Base-by-base conservation (phyloP, 2,888 invertebrate species). In the Idaea aversata region DNA sequence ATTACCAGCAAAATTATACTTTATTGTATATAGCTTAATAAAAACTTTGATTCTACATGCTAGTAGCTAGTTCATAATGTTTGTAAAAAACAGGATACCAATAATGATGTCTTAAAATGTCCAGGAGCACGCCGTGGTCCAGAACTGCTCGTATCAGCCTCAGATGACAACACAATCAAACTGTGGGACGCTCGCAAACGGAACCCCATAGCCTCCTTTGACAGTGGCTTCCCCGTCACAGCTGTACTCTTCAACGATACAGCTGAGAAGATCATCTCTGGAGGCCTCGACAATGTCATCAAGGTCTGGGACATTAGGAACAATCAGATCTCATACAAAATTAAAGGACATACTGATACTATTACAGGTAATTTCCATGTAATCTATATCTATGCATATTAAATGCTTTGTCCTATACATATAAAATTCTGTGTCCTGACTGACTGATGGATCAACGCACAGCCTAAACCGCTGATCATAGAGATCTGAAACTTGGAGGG, bases 271-370 rank as follows among this genome's bases (percentile, higher is more conserved):
- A 95, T 99, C 4, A 96, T 99, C 70, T 97, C 97, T 5, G 98
- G 97, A 0, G 99, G 99, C 5, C 97, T 99, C 65, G 99, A 99
- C 84, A 99, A 99, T 87, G 97, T 98, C 70, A 95, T 99, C 7
- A 99, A 99, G 94, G 96, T 99, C 0, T 99, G 99, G 99, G 99
- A 99, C 86, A 93, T 99, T 60, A 94, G 99, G 64, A 98, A 97
- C 83, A 97, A 97, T 82, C 96, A 97, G 67, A 90, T 98, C 62
- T 87, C 97, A 0, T 98, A 98, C 82, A 95, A 95, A 73, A 94
- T 99, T 81, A 95, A 96, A 74, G 99, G 99, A 0, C 99, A 99
- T 79, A 96, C 97, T 0, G 99, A 99, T 81, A 98, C 99, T 0
- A 95, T 99, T 5, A 99, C 99, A 6, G 98, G 93, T 93, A 67